phyloP scores from a whole-genome alignment of 2,888 invertebrate genomes.

The Colletes collaris region DNA sequence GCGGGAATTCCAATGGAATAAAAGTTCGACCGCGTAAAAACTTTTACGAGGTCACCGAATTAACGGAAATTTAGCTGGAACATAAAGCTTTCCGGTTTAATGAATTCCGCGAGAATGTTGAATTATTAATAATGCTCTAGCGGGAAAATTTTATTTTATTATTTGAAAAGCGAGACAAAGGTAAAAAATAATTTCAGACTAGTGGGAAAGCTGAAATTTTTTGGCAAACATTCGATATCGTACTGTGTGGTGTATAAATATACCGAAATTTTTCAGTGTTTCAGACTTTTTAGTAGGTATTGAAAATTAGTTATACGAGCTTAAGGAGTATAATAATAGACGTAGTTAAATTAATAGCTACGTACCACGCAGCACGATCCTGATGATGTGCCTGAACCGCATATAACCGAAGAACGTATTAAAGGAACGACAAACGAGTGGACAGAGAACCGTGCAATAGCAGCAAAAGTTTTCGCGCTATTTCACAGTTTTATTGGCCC shows the following conservation, averaged over 20 bases:
- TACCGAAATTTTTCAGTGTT: no score
- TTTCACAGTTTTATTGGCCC: conserved; percentile 15
- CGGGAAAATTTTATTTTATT: no score
- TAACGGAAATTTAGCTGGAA: not conserved
- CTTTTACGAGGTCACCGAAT: not conserved
- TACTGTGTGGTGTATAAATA: no score
- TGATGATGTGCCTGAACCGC: not conserved
- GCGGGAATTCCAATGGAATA: not conserved
- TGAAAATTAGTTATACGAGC: no score
- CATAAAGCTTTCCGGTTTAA: not conserved
- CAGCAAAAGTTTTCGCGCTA: conserved; percentile 7
- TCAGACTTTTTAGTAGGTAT: no score
- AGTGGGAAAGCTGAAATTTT: no score
- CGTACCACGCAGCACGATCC: not conserved
- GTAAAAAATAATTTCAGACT: no score
- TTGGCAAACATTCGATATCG: no score
- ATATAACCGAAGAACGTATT: conserved; percentile 8
- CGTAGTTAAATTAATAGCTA: no score
- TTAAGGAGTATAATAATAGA: no score
- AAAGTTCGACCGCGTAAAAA: not conserved
- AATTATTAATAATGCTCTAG: not conserved
- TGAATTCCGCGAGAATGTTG: not conserved
- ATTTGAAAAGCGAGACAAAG: no score
- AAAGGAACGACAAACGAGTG: conserved; percentile 22
- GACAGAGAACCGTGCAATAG: conserved; percentile 6